Evolutionary conservation across 2,888 invertebrate species (phyloP).

Genomic region (Andricus curvator): DNA sequence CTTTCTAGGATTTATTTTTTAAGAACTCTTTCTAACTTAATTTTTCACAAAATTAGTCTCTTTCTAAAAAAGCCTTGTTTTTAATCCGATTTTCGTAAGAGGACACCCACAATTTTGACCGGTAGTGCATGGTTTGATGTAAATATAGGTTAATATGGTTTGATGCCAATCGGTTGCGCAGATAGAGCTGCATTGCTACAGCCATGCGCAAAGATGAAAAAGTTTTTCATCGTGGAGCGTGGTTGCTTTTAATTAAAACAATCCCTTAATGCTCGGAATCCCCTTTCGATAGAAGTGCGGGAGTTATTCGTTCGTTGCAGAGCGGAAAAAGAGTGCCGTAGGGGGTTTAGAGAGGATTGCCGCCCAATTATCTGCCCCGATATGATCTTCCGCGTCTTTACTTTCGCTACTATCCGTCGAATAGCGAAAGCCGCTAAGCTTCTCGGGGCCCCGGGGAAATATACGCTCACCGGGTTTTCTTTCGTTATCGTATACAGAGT

Average conservation of each 20-base stretch:
- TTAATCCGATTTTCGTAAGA: too few relatives aligned
- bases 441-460: constrained; percentile 73
- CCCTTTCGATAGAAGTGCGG: constrained; percentile 34
- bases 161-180: background rate
- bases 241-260: constrained; percentile 58
- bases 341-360: constrained; percentile 71
- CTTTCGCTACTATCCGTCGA: constrained; percentile 53
- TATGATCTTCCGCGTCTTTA: constrained; percentile 73
- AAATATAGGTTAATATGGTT: background rate
- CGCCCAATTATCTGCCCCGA: constrained; percentile 76
- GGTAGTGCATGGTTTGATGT: too few relatives aligned
- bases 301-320: constrained; percentile 53
- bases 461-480: constrained; percentile 73
- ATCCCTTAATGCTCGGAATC: constrained; percentile 52
- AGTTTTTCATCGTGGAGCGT: constrained; percentile 23
- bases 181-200: background rate
- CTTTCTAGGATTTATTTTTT: too few relatives aligned
- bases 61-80: too few relatives aligned
- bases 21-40: too few relatives aligned
- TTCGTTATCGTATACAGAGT: constrained; percentile 75
- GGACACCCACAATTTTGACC: too few relatives aligned
- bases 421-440: constrained; percentile 67
- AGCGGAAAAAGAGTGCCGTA: constrained; percentile 52
- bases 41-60: too few relatives aligned
- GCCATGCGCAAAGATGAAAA: background rate